Percentiles rank a stretch among this genome's conserved stretches.
phyloP scores from a whole-genome alignment of 2,888 invertebrate genomes.

The Cerastoderma edule region DNA sequence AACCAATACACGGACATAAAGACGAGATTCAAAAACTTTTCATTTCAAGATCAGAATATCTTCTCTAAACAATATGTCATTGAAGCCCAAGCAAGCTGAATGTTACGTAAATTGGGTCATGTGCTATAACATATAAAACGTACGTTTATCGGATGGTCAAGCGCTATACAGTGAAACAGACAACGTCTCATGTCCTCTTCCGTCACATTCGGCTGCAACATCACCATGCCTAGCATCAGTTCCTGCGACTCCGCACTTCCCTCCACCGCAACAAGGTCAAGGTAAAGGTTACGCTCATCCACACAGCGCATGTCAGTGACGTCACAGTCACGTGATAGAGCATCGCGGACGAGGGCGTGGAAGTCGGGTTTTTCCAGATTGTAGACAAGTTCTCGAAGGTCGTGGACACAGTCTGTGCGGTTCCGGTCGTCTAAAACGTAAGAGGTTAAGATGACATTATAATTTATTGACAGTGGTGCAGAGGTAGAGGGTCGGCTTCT shows the following conservation, averaged over 20 bases:
- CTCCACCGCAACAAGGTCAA: constrained; percentile 62
- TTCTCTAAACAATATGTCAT: not conserved
- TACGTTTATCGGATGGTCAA: constrained; percentile 39
- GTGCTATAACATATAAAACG: constrained; percentile 9
- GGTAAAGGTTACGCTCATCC: constrained; percentile 60
- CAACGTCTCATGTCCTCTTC: constrained; percentile 53
- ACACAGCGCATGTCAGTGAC: constrained; percentile 51
- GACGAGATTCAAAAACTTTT: too few relatives aligned
- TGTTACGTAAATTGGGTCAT: too few relatives aligned
- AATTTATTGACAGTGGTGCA: too few relatives aligned
- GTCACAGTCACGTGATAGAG: constrained; percentile 51
- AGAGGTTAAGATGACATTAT: too few relatives aligned
- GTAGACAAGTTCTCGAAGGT: constrained; percentile 48
- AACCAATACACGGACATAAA: too few relatives aligned
- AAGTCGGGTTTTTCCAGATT: constrained; percentile 58
- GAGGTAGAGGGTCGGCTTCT: too few relatives aligned
- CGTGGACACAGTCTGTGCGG: constrained; percentile 63
- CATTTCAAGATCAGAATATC: not conserved
- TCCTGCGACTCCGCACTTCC: constrained; percentile 61
- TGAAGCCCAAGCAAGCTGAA: too few relatives aligned
- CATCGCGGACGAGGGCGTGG: constrained; percentile 35
- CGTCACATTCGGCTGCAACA: constrained; percentile 45
- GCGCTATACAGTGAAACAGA: constrained; percentile 45
- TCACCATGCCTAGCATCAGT: constrained; percentile 55
- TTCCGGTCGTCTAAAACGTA: constrained; percentile 58